A percentile compares a stretch with the other conserved stretches of the same genome.
These are phyloP conservation scores for Daktulosphaira vitifoliae DNA, from an alignment of 1,140 invertebrate genomes.

Conservation along the genomic window DNA sequence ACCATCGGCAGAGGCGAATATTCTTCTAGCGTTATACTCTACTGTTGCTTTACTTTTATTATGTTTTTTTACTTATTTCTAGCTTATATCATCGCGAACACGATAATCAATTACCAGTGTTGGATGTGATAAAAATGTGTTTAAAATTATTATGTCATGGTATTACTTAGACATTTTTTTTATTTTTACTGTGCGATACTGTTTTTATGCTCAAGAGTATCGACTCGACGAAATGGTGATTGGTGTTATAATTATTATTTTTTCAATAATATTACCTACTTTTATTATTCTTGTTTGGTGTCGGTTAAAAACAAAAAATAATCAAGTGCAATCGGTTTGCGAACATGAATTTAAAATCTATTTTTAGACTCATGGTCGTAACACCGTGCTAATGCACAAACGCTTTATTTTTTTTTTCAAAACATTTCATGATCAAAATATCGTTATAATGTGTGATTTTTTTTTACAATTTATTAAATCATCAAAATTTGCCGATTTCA, in stretches of 20 bases:
- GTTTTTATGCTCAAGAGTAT: slow-evolving; percentile 20
- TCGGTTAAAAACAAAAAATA: background rate
- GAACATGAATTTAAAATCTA: slow-evolving; percentile 19
- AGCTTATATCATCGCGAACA: background rate
- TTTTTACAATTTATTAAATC: too few relatives aligned
- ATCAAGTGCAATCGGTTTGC: background rate
- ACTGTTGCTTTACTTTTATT: background rate
- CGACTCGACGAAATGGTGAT: slow-evolving; percentile 28
- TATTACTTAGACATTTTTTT: slow-evolving; percentile 14
- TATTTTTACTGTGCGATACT: background rate
- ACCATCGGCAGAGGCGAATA: slow-evolving; percentile 4
- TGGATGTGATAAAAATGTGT: slow-evolving; percentile 30
- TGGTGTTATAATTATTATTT: slow-evolving; percentile 3
- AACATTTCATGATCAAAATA: too few relatives aligned
- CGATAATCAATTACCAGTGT: background rate
- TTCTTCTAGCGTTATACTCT: slow-evolving; percentile 11
- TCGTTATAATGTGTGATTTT: too few relatives aligned
- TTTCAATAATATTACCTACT: background rate
- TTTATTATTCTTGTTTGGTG: background rate
- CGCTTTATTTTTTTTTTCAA: too few relatives aligned
- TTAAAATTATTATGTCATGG: slow-evolving; percentile 24
- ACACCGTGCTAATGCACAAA: background rate
- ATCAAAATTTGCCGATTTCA: slow-evolving; percentile 38
- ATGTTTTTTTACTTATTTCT: background rate
- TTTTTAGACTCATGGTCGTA: slow-evolving; percentile 19